These are phyloP conservation scores for Augiades crinisus DNA, from an alignment of 2,888 invertebrate species.

Conservation along the genomic window DNA sequence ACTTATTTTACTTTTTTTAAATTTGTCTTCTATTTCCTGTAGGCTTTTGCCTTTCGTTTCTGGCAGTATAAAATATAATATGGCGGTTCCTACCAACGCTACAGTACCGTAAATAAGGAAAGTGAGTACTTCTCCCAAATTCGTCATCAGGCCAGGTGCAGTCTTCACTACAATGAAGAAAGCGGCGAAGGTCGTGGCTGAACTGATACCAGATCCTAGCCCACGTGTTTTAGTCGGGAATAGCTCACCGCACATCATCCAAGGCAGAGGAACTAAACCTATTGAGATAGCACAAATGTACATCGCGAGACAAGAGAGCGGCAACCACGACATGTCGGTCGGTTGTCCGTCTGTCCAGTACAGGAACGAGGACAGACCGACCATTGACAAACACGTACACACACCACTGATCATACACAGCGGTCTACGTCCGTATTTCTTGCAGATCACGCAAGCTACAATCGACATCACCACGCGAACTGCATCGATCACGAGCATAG, in stretches of 20 bases:
- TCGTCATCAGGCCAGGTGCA: constrained; percentile 81
- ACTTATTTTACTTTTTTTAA: constrained; percentile 55
- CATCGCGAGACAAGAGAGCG: constrained; percentile 74
- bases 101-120: constrained; percentile 83
- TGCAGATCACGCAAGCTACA: constrained; percentile 83
- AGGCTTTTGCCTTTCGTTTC: constrained; percentile 86
- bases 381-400: constrained; percentile 82
- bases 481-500: constrained; percentile 84
- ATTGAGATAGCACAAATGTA: constrained; percentile 83
- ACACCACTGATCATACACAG: constrained; percentile 84
- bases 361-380: constrained; percentile 75
- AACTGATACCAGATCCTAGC: constrained; percentile 84
- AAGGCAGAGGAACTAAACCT: constrained; percentile 85
- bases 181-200: constrained; percentile 83
- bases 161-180: constrained; percentile 86
- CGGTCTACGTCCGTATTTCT: constrained; percentile 82
- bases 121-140: constrained; percentile 82
- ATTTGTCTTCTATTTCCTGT: constrained; percentile 84
- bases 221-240: constrained; percentile 84
- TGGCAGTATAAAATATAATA: constrained; percentile 83
- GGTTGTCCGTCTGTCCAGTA: constrained; percentile 52
- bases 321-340: constrained; percentile 70
- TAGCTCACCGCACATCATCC: constrained; percentile 88
- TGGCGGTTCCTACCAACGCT: constrained; percentile 79
- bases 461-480: constrained; percentile 83